Evolutionary conservation across 2,797 vertebrate genomes (phyloP), one percentile per base, ranked within the genome.

Genomic region (Sciurus carolinensis): DNA sequence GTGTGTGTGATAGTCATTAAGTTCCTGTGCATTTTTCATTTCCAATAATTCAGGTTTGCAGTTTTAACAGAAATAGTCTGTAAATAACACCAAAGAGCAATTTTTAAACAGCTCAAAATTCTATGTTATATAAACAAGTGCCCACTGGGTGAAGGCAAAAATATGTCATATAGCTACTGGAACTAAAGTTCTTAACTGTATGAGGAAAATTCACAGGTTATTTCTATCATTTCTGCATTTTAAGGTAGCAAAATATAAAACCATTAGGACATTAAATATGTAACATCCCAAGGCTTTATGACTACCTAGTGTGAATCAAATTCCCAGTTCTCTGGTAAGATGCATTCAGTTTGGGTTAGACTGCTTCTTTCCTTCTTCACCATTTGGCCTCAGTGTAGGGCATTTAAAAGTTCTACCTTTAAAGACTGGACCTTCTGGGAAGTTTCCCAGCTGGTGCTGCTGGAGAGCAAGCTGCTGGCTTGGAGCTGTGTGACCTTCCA

Each of bases 131-230:
- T 83, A 80, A 54, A 93, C 80, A 80, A 88, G 87, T 64, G 57
- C 72, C 75, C 42, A 52, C 30, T 69, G 36, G 28, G 54, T 54
- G 52, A 59, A 95, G 94, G 77, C 81, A 94, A 96, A 59, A 91
- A 44, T 73, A 47, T 64, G 62, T 83, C 95, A 18, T 47, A 69
- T 22, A 69, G 89, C 82, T 59, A 64, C 57, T 1, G 9, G 81
- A 81, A 91, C 87, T 7, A 87, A n/a, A 57, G 39, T 90, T 91
- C 73, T 76, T 81, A 87, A 85, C 39, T 94, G 36, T 42, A 79
- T 67, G 75, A 96, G 44, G 83, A 91, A 84, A 96, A 94, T 87
- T 95, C 95, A 96, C 88, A 97, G 94, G 93, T 76, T 84, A 72
- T 85, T 94, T 71, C 92, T 95, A 92, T 91, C 64, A 91, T 39